phyloP scores from a whole-genome alignment of 2,888 invertebrate genomes.

The Platerodrilus igneus region DNA sequence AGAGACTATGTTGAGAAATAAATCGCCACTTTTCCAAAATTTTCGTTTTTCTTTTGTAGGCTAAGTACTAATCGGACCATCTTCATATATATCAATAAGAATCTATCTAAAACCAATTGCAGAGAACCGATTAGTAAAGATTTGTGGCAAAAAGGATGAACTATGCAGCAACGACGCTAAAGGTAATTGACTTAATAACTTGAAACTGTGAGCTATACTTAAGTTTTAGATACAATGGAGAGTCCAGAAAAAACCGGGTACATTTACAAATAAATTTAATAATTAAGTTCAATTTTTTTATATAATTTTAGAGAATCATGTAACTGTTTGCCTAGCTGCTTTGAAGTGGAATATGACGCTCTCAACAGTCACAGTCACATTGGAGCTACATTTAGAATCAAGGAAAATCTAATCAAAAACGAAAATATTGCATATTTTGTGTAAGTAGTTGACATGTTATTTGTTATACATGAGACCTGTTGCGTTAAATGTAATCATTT shows the following conservation, averaged over 20 bases:
- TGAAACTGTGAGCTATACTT: too few relatives aligned
- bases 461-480: too few relatives aligned
- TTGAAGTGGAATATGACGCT: constrained; percentile 64
- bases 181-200: constrained; percentile 32
- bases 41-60: too few relatives aligned
- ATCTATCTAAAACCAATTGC: constrained; percentile 33
- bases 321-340: constrained; percentile 71
- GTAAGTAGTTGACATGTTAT: constrained; percentile 27
- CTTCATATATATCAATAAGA: neutral
- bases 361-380: constrained; percentile 32
- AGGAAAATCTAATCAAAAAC: constrained; percentile 28
- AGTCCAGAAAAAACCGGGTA: constrained; percentile 9
- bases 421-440: constrained; percentile 30
- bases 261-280: neutral
- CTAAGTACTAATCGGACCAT: too few relatives aligned
- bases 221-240: constrained; percentile 17
- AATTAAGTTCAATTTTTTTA: constrained; percentile 19
- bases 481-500: too few relatives aligned
- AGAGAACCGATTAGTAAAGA: constrained; percentile 64
- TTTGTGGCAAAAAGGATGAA: constrained; percentile 69
- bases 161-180: constrained; percentile 54
- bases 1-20: too few relatives aligned
- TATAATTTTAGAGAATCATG: constrained; percentile 31
- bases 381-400: constrained; percentile 24
- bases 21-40: too few relatives aligned